These are phyloP conservation scores for Ophthalmotilapia sp. DNA, from an alignment of 2,113 vertebrate genomes.

Conservation along the genomic window DNA sequence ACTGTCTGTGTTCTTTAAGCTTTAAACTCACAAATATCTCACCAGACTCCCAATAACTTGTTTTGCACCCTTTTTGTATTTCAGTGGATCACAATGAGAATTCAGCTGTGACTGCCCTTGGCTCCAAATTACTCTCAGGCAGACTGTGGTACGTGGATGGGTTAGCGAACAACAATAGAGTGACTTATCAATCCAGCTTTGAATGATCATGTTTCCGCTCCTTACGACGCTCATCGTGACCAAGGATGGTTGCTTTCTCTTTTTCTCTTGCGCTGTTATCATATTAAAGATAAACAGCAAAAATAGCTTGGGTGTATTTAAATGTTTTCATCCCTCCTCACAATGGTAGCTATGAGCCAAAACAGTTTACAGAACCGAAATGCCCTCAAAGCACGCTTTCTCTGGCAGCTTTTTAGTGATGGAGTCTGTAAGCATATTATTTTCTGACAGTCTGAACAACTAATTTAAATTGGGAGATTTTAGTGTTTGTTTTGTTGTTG, in stretches of 20 bases:
- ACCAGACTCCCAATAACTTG: conserved; percentile 5
- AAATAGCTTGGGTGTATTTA: background rate
- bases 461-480: background rate
- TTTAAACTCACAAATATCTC: conserved; percentile 2
- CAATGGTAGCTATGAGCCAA: background rate
- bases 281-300: background rate
- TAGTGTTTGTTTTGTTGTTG: background rate
- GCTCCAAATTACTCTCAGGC: conserved; percentile 41
- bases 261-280: background rate
- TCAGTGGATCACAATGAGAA: conserved; percentile 35
- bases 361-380: background rate
- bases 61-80: conserved; percentile 31
- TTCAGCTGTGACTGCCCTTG: conserved; percentile 45
- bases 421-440: background rate
- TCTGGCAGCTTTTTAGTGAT: background rate
- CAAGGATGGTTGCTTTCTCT: background rate
- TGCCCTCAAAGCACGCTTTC: background rate
- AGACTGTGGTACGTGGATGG: conserved; percentile 13
- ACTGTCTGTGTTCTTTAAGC: background rate
- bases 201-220: conserved; percentile 6
- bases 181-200: conserved; percentile 19
- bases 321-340: background rate
- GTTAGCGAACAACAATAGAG: conserved; percentile 29
- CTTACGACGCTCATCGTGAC: background rate
- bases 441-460: background rate